phyloP scores from a whole-genome alignment of 1,140 invertebrate species.

The Drosophila arawakana region DNA sequence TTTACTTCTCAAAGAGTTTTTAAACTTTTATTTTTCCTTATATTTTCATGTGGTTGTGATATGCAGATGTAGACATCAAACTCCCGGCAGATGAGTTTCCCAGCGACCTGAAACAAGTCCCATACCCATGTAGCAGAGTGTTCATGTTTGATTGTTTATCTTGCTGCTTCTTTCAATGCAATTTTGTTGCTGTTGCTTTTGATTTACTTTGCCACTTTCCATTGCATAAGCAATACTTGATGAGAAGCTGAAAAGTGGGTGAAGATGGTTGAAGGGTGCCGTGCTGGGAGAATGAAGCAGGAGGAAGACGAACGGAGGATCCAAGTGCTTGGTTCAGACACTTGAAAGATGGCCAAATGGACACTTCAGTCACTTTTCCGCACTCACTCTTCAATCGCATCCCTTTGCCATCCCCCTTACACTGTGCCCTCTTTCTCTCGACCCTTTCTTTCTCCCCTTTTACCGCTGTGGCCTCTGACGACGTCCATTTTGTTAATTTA shows the following conservation, averaged over 20 bases:
- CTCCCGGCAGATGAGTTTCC: background rate
- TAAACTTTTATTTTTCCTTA: no score
- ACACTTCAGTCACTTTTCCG: slow-evolving; percentile 26
- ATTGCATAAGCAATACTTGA: slow-evolving; percentile 71
- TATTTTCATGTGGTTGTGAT: no score
- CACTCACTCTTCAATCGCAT: background rate
- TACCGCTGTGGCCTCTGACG: background rate
- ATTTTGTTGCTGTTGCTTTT: slow-evolving; percentile 39
- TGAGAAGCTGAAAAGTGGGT: slow-evolving; percentile 40
- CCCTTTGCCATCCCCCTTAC: no score
- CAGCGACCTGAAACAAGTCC: background rate
- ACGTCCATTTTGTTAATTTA: slow-evolving; percentile 34
- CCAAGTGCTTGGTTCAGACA: slow-evolving; percentile 45
- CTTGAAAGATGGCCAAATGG: slow-evolving; percentile 50
- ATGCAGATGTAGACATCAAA: no score
- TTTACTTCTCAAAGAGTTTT: no score
- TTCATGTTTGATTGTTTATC: background rate
- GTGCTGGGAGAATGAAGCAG: no score
- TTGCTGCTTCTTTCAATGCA: slow-evolving; percentile 39
- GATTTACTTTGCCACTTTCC: slow-evolving; percentile 63
- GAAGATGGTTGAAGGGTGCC: slow-evolving; percentile 11
- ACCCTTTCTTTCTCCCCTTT: background rate
- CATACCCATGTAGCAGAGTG: background rate
- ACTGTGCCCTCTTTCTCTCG: background rate
- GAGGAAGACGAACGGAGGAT: background rate